Base-by-base conservation (phyloP, 2,888 invertebrate genomes). In the Mesorhabditis spiculigera region DNA sequence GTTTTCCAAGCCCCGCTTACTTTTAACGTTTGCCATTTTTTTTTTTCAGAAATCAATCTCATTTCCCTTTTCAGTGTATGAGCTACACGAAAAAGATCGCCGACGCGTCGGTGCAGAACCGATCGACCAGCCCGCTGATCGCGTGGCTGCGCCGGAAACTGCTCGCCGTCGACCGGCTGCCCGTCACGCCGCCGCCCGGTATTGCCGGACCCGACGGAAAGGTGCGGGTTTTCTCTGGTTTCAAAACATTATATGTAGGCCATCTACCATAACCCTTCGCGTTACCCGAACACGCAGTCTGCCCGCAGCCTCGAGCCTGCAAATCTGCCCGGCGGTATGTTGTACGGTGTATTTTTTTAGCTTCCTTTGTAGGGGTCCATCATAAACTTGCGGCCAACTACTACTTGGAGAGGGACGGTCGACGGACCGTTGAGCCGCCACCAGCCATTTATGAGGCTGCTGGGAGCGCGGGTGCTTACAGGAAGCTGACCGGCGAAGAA, bases 361-460 rank as follows among this genome's bases (percentile, higher is more conserved):
- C 2, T 50, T 50, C 58, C 3, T 13, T 50, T 50, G n/a, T n/a
- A 50, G 58, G 58, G 8, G 91, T 92, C 3, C 89, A 91, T 45
- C 92, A 93, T 87, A 90, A 91, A 82, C 89, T 93, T 73, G 90
- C 91, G 13, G 90, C 90, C 65, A 94, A 95, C 87, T 93, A 94
- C 86, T 95, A 96, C 92, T 89, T 73, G 41, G 74, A 74, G 8
- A 75, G 76, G 71, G 95, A 96, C 88, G 93, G 89, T 0, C 90
- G 95, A 67, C 90, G 93, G 70, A 91, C 92, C 86, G 92, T 92
- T 4, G 78, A 86, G 10, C 93, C 92, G 4, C 92, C 93, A 4
- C 68, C 68, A 10, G 73, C 77, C 4, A 69, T 85, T 13, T 83
- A 81, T 69, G 65, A 76, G 5, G 70, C 74, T 4, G 75, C 75